A percentile compares a stretch with the other conserved stretches of the same genome.
Evolutionary conservation across 2,797 vertebrate genomes (phyloP).

Genomic region (Sebastes taczanowskii): DNA sequence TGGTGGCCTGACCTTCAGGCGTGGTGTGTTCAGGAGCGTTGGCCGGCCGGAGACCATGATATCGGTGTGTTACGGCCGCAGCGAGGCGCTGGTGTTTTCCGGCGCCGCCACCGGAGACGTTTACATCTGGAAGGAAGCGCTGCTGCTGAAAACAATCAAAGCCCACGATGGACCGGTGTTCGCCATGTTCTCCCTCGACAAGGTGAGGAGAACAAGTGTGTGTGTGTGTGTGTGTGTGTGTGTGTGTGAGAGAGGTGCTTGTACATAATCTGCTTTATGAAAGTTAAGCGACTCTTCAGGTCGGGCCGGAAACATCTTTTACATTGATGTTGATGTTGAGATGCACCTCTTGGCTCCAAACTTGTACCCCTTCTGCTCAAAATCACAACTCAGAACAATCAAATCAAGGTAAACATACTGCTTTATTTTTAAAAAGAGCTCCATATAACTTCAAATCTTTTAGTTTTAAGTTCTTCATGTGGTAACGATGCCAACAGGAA

Average conservation of each 20-base stretch:
- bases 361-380: neutral
- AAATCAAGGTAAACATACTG: neutral
- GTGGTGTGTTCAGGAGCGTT: conserved; percentile 87
- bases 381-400: neutral
- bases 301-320: neutral
- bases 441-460: neutral
- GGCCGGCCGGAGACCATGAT: conserved; percentile 95
- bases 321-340: neutral
- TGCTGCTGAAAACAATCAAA: conserved; percentile 92
- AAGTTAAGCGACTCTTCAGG: neutral
- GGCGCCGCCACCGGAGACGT: conserved; percentile 93
- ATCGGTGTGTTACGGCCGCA: conserved; percentile 91
- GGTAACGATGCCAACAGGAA: too few species aligned
- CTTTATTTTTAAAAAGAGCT: neutral
- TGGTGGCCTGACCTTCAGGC: conserved; percentile 90
- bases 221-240: neutral
- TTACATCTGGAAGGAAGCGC: conserved; percentile 93
- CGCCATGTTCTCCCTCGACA: conserved; percentile 95
- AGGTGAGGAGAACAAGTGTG: conserved; percentile 78
- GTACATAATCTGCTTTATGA: neutral
- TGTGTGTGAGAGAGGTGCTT: neutral
- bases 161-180: conserved; percentile 96
- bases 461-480: too few species aligned
- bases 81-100: conserved; percentile 92
- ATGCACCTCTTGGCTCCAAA: neutral